Percentiles rank a stretch among this genome's conserved stretches.
phyloP scores from a whole-genome alignment of 2,888 invertebrate species.

The Sphinx pinastri region DNA sequence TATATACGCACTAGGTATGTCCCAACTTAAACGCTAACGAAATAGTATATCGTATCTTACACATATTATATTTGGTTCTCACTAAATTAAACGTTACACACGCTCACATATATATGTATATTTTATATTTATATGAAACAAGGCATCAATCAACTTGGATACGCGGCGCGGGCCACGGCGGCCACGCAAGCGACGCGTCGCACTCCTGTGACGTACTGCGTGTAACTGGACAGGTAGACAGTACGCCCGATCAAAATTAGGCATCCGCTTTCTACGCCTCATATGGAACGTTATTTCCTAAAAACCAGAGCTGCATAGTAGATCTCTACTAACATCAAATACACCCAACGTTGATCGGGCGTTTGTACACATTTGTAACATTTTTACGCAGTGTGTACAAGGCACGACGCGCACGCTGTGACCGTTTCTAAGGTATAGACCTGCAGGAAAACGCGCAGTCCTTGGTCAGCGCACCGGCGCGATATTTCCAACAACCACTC shows the following conservation, averaged over 20 bases:
- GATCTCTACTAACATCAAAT: too few relatives aligned
- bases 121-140: conserved; percentile 36
- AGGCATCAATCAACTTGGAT: conserved; percentile 28
- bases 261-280: too few relatives aligned
- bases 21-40: conserved; percentile 42
- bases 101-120: conserved; percentile 49
- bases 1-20: conserved; percentile 37
- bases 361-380: too few relatives aligned
- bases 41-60: conserved; percentile 46
- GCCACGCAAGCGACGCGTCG: not conserved
- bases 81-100: conserved; percentile 56
- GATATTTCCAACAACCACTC: not conserved
- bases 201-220: not conserved
- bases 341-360: too few relatives aligned
- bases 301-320: too few relatives aligned
- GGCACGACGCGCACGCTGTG: not conserved
- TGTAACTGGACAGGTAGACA: too few relatives aligned
- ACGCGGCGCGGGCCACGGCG: conserved; percentile 5
- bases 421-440: conserved; percentile 7
- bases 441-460: not conserved
- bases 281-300: too few relatives aligned
- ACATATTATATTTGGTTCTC: conserved; percentile 74
- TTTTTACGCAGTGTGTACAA: not conserved
- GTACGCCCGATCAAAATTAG: too few relatives aligned
- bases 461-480: not conserved